Conservation (phyloP, 2,888 invertebrate genomes). For the Hydropsyche betteni region DNA sequence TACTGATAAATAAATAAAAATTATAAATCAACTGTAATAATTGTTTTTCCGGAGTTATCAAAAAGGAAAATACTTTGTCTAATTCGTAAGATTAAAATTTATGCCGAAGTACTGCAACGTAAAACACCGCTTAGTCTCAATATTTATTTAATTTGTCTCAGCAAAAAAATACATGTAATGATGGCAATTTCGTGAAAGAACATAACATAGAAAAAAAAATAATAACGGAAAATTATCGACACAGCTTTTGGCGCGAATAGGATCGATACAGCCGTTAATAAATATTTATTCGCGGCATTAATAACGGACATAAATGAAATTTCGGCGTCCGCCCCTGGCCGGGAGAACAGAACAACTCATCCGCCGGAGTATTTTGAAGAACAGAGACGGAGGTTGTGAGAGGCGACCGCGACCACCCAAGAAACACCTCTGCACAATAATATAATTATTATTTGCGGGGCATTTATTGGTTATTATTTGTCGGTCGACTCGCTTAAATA, state of each 20-base stretch:
- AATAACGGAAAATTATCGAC: too few species aligned
- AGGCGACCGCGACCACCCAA: conserved; percentile 48
- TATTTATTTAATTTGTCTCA: conserved; percentile 10
- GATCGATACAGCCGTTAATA: conserved; percentile 5
- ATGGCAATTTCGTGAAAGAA: too few species aligned
- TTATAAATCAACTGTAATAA: too few species aligned
- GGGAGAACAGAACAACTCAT: neutral
- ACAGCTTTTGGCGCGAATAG: too few species aligned
- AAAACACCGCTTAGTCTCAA: neutral
- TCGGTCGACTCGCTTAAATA: conserved; percentile 42
- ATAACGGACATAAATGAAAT: neutral
- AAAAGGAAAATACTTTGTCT: too few species aligned
- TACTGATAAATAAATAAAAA: too few species aligned
- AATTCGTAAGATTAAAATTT: too few species aligned
- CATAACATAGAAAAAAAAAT: too few species aligned
- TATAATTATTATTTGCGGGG: conserved; percentile 52
- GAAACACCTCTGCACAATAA: conserved; percentile 48
- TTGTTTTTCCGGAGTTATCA: too few species aligned
- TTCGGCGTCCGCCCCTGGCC: conserved; percentile 18
- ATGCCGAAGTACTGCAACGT: too few species aligned
- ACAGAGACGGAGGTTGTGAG: conserved; percentile 15
- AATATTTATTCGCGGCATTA: conserved; percentile 10
- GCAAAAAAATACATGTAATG: neutral
- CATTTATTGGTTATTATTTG: conserved; percentile 51
- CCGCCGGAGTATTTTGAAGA: neutral